Evolutionary conservation across 2,113 vertebrate species (phyloP).

Genomic region (Chamaea fasciata): DNA sequence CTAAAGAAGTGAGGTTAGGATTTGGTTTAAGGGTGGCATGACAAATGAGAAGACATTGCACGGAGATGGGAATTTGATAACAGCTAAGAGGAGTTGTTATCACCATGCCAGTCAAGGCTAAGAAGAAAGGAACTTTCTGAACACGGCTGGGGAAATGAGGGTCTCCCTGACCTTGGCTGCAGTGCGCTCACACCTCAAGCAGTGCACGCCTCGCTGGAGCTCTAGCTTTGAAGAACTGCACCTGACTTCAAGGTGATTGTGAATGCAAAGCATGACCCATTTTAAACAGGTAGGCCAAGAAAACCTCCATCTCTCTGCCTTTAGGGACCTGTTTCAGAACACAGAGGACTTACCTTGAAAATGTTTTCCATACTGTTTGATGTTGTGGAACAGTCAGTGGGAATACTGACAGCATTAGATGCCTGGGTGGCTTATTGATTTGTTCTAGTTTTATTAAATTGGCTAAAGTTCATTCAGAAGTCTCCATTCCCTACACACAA

Average conservation of each 20-base stretch:
- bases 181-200: accelerated
- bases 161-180: neutral
- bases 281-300: conserved; percentile 61
- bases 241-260: conserved; percentile 18
- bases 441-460: conserved; percentile 62
- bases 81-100: neutral
- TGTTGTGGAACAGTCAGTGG: conserved; percentile 43
- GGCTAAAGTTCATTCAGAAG: conserved; percentile 45
- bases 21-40: neutral
- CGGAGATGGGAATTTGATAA: neutral
- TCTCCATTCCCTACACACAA: neutral
- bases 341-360: conserved; percentile 55
- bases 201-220: neutral
- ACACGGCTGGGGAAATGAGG: neutral
- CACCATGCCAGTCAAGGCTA: neutral
- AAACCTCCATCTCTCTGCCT: conserved; percentile 55
- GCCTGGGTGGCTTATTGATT: conserved; percentile 64
- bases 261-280: conserved; percentile 45
- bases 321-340: conserved; percentile 53
- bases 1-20: neutral
- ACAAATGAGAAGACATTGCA: neutral
- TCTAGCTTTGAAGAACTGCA: neutral
- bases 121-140: neutral
- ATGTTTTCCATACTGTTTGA: conserved; percentile 66
- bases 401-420: conserved; percentile 54